phyloP scores from a whole-genome alignment of 2,113 vertebrate genomes.

The Corythornis vintsioides region DNA sequence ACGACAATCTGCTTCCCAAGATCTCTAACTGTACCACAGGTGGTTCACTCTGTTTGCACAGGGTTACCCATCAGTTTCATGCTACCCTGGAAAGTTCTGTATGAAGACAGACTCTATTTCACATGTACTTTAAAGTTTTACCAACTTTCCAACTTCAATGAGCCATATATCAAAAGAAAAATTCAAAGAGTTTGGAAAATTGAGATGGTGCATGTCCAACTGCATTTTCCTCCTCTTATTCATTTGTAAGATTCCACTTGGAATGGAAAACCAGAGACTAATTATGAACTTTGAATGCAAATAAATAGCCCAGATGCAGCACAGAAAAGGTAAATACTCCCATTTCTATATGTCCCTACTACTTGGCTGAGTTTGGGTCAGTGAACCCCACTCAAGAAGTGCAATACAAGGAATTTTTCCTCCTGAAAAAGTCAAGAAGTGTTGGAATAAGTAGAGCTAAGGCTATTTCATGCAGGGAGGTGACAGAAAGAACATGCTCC shows the following conservation, averaged over 20 bases:
- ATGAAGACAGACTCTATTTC: background rate
- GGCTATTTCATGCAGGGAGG: conserved; percentile 56
- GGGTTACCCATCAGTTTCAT: background rate
- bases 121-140: background rate
- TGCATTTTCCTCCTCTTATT: background rate
- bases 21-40: conserved; percentile 51
- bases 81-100: background rate
- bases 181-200: background rate
- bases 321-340: conserved; percentile 27
- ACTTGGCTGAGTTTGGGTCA: background rate
- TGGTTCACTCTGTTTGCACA: conserved; percentile 38
- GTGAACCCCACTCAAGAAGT: conserved; percentile 5
- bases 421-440: background rate
- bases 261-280: conserved; percentile 12
- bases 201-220: background rate
- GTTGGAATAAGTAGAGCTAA: conserved; percentile 14
- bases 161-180: background rate
- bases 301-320: background rate
- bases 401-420: conserved; percentile 9
- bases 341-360: background rate
- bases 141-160: background rate
- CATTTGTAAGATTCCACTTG: conserved; percentile 1
- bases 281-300: background rate
- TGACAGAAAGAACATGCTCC: conserved; percentile 44
- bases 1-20: conserved; percentile 49